Evolutionary conservation across 2,113 vertebrate genomes (phyloP).

Genomic region (Catharus bicknelli): DNA sequence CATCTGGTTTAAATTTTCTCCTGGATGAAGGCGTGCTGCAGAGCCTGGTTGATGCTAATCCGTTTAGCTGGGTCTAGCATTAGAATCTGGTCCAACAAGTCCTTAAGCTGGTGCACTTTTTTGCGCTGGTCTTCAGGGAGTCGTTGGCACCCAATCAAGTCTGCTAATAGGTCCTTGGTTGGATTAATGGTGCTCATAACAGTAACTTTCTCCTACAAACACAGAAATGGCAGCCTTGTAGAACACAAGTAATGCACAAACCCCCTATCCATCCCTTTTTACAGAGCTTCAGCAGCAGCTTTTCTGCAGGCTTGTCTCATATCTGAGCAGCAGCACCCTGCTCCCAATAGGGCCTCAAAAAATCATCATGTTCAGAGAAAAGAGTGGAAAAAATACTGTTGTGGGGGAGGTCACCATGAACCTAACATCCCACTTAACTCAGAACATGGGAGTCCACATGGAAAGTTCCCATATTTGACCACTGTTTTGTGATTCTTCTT

Average conservation of each 20-base stretch:
- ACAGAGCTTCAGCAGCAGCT: neutral
- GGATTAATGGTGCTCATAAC: slow-evolving; percentile 99
- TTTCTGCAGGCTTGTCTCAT: fast-evolving
- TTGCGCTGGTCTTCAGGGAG: slow-evolving; percentile 99
- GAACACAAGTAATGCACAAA: neutral
- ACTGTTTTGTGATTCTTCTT: neutral
- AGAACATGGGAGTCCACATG: fast-evolving
- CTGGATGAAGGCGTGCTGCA: slow-evolving; percentile 98
- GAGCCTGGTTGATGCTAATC: slow-evolving; percentile 99
- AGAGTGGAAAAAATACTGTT: fast-evolving
- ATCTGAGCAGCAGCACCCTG: neutral
- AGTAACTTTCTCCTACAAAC: slow-evolving; percentile 95
- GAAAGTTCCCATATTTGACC: neutral
- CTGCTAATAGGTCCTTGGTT: slow-evolving; percentile 96
- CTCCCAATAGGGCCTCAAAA: fast-evolving
- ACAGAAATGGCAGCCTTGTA: slow-evolving; percentile 63
- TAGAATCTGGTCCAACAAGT: slow-evolving; percentile 95
- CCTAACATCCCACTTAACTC: too few relatives aligned
- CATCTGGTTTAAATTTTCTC: slow-evolving; percentile 90
- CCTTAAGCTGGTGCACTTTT: slow-evolving; percentile 98
- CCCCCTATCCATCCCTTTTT: neutral
- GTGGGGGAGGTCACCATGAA: fast-evolving
- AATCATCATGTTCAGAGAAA: neutral
- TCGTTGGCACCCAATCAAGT: slow-evolving; percentile 95
- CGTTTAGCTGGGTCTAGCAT: slow-evolving; percentile 99